phyloP scores from a whole-genome alignment of 2,888 invertebrate species.

The Clanis bilineata region DNA sequence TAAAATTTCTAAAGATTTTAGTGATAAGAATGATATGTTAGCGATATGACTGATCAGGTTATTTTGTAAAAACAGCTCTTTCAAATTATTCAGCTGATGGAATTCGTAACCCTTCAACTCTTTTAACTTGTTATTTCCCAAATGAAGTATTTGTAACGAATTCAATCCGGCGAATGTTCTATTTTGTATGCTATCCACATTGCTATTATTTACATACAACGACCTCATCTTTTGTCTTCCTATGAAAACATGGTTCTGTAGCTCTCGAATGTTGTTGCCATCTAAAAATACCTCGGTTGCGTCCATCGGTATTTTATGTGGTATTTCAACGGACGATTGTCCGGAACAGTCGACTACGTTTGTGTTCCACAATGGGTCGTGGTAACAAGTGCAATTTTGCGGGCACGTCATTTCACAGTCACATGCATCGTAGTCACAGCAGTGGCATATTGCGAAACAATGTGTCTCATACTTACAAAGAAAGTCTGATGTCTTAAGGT shows the following conservation, averaged over 20 bases:
- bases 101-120: conserved; percentile 93
- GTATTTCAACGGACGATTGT: conserved; percentile 89
- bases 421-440: conserved; percentile 97
- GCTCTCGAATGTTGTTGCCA: conserved; percentile 92
- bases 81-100: conserved; percentile 88
- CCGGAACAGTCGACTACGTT: conserved; percentile 96
- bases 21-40: conserved; percentile 89
- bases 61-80: conserved; percentile 92
- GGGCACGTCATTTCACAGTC: conserved; percentile 99
- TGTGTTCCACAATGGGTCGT: conserved; percentile 96
- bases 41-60: conserved; percentile 90
- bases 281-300: conserved; percentile 96
- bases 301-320: conserved; percentile 95
- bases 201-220: conserved; percentile 92
- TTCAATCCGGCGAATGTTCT: conserved; percentile 94
- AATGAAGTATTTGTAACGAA: conserved; percentile 89
- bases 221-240: conserved; percentile 94
- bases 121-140: conserved; percentile 92
- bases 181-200: conserved; percentile 92
- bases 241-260: conserved; percentile 94
- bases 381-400: conserved; percentile 95
- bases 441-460: conserved; percentile 97
- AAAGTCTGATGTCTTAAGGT: conserved; percentile 91
- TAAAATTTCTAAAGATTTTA: conserved; percentile 90
- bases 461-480: conserved; percentile 95